A percentile compares a stretch with the other conserved stretches of the same genome.
phyloP scores from a whole-genome alignment of 1,140 invertebrate species.

The Acromyrmex charruanus region DNA sequence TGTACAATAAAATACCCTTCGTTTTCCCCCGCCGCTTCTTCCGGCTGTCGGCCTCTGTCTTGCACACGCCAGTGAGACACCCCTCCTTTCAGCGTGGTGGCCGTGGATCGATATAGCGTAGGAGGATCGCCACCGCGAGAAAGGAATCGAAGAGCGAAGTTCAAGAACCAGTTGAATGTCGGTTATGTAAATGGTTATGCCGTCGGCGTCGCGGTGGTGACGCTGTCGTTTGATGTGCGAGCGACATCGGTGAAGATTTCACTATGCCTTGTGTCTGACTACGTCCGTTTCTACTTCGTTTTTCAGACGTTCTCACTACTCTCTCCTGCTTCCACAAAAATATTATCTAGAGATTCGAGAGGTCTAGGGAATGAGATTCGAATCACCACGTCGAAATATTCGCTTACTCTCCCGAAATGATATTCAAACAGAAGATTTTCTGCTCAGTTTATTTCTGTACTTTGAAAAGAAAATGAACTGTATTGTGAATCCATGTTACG shows the following conservation, averaged over 20 bases:
- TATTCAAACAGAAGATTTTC: slow-evolving; percentile 1
- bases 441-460: background rate
- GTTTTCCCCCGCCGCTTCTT: background rate
- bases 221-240: background rate
- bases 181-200: slow-evolving; percentile 62
- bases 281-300: slow-evolving; percentile 3
- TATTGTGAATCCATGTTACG: background rate
- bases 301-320: background rate
- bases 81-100: slow-evolving; percentile 31
- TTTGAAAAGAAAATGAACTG: background rate
- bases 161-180: slow-evolving; percentile 75
- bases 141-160: slow-evolving; percentile 65
- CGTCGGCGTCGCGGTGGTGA: slow-evolving; percentile 33
- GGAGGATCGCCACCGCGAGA: slow-evolving; percentile 59
- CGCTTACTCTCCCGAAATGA: background rate
- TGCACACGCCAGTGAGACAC: slow-evolving; percentile 2
- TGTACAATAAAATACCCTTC: slow-evolving; percentile 15
- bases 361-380: background rate
- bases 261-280: background rate
- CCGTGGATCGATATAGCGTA: slow-evolving; percentile 65
- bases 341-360: background rate
- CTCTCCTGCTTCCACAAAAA: background rate
- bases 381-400: background rate
- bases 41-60: slow-evolving; percentile 16
- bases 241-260: background rate